A percentile compares a stretch with the other conserved stretches of the same genome.
Evolutionary conservation across 2,888 invertebrate genomes (phyloP).

Genomic region (Diabrotica balteata): DNA sequence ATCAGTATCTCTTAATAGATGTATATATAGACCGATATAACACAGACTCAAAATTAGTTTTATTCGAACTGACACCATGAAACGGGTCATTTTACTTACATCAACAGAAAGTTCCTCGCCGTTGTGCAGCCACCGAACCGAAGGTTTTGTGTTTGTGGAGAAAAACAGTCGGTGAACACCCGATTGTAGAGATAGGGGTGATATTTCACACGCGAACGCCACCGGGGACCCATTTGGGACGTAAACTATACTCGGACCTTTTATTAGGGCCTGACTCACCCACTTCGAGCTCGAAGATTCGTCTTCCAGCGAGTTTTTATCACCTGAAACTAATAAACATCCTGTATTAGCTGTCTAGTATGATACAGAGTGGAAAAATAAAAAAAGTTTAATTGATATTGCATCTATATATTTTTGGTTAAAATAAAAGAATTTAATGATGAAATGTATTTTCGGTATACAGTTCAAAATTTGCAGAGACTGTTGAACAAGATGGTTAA

Average conservation of each 20-base stretch:
- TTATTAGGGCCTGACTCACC: constrained; percentile 61
- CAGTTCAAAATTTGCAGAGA: no score
- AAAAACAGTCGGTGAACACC: constrained; percentile 43
- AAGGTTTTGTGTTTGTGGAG: constrained; percentile 39
- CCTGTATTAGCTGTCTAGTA: no score
- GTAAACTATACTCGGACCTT: constrained; percentile 65
- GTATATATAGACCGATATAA: no score
- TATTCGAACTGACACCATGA: no score
- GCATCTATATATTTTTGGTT: no score
- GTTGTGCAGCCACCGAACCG: constrained; percentile 66
- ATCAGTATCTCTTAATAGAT: no score
- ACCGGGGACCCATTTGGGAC: constrained; percentile 65
- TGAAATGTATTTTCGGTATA: no score
- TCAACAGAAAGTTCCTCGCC: constrained; percentile 65
- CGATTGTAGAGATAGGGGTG: constrained; percentile 48
- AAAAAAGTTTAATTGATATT: no score
- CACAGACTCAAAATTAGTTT: no score
- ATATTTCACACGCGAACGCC: constrained; percentile 66
- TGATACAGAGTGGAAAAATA: no score
- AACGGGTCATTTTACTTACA: constrained; percentile 53
- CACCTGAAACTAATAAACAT: constrained; percentile 31
- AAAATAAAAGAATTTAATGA: no score
- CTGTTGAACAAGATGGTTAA: no score
- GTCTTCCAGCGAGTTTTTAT: constrained; percentile 23
- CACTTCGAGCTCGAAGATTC: constrained; percentile 45